A percentile compares a stretch with the other conserved stretches of the same genome.
Conservation (phyloP, 2,888 invertebrate species). For the Phlogophora meticulosa region DNA sequence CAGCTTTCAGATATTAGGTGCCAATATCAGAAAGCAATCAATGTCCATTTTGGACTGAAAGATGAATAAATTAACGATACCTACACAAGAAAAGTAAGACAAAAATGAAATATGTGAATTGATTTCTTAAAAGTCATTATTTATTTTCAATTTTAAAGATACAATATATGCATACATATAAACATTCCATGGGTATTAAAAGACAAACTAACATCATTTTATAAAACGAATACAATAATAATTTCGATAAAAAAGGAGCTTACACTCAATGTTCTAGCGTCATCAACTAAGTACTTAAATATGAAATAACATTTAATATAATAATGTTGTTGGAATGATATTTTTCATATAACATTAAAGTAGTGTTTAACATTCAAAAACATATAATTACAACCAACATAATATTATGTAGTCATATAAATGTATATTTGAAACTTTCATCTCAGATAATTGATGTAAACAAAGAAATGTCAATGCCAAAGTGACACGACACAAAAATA, state of each 20-base stretch:
- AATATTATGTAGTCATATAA: not conserved
- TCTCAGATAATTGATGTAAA: not conserved
- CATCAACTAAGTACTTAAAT: constrained; percentile 67
- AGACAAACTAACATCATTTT: constrained; percentile 20
- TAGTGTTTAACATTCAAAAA: constrained; percentile 7
- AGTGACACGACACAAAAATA: too few species aligned
- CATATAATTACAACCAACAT: constrained; percentile 28
- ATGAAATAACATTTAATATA: constrained; percentile 48
- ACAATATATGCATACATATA: constrained; percentile 32
- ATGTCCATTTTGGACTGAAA: constrained; percentile 23
- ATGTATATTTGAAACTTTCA: too few species aligned
- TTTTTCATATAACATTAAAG: constrained; percentile 41
- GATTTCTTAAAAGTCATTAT: constrained; percentile 21
- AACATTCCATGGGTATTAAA: constrained; percentile 52
- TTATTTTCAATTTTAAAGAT: constrained; percentile 49
- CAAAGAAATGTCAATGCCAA: not conserved
- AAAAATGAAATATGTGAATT: not conserved
- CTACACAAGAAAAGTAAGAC: not conserved
- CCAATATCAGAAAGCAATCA: constrained; percentile 58
- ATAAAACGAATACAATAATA: constrained; percentile 17
- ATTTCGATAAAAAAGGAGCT: constrained; percentile 38
- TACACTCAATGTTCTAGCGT: constrained; percentile 67
- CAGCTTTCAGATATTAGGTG: constrained; percentile 50
- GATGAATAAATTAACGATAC: not conserved
- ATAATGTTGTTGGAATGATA: constrained; percentile 71